Base-by-base conservation (phyloP, 2,888 invertebrate genomes). In the Campopleginae sp. region DNA sequence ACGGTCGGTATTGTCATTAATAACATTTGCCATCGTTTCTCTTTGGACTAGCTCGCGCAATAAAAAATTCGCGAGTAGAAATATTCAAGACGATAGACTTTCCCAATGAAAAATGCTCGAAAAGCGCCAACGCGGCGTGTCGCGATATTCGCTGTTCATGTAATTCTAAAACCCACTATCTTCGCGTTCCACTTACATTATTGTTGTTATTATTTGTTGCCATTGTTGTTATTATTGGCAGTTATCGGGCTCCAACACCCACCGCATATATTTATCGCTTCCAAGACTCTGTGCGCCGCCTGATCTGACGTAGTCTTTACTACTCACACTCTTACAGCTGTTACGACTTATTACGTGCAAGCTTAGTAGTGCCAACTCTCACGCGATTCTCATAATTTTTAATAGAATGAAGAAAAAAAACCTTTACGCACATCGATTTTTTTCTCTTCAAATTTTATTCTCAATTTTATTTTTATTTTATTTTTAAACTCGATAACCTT, bases 221-320 rank as follows among this genome's bases (percentile, higher is more conserved):
- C 33, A 17, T 70, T 61, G 54, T 84, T 85, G 78, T 78, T 78
- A 77, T 82, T 82, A 81, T 79, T 75, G 75, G 65, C 63, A 74
- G 70, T 81, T 38, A 65, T 17, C 63, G 65, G 10, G 72, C 66
- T 75, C 48, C 70, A 75, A 70, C 70, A 54, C 74, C 77, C 77
- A 74, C 81, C 23, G 48, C 17, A 65, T 70, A 38, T 19, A 66
- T 77, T 27, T 42, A 27, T 8, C 31, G 42, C 27, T 58, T 27
- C 19, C 31, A 17, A 38, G 17, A 38, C n/a, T 12, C 7, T 10
- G 44, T 44, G 38, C 51, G 84, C 78, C 51, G 84, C 78, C 74
- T 33, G 80, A 66, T 51, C 48, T 44, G 72, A 74, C 72, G 74
- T 72, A 44, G 81, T 48, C 70, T 77, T 78, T 78, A 78, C 80